Evolutionary conservation across 2,113 vertebrate genomes (phyloP).

Genomic region (Mormyrus lacerda): DNA sequence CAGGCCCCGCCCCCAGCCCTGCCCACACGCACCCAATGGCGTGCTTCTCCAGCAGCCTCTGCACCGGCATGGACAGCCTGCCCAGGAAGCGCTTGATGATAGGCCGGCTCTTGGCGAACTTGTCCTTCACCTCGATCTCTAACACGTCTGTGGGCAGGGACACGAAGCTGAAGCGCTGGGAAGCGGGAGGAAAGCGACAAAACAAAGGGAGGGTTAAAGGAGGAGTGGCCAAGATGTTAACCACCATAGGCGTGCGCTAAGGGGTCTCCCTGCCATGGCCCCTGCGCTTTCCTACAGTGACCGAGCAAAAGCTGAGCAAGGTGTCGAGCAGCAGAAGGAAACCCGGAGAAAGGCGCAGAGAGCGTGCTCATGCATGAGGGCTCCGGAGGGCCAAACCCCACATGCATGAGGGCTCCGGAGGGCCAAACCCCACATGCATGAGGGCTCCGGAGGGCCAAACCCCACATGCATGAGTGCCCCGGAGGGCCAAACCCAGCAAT

Average conservation of each 20-base stretch:
- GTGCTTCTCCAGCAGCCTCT: conserved; percentile 79
- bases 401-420: not conserved
- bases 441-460: too few relatives aligned
- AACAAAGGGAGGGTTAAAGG: not conserved
- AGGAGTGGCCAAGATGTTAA: not conserved
- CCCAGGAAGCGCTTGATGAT: conserved; percentile 86
- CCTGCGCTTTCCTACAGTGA: not conserved
- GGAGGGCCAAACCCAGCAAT: not conserved
- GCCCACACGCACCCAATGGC: conserved; percentile 27
- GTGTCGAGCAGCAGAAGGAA: too few relatives aligned
- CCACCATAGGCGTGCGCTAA: not conserved
- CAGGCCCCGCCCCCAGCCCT: not conserved
- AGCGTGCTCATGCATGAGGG: too few relatives aligned
- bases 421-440: not conserved
- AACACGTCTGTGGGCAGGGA: conserved; percentile 81
- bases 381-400: too few relatives aligned
- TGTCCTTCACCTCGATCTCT: conserved; percentile 87
- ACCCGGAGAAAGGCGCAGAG: too few relatives aligned
- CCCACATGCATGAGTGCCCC: too few relatives aligned
- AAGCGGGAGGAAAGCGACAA: conserved; percentile 26
- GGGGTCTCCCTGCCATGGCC: not conserved
- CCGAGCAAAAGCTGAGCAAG: too few relatives aligned
- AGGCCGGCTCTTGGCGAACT: conserved; percentile 82
- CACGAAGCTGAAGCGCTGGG: conserved; percentile 78
- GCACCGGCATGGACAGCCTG: conserved; percentile 82